Evolutionary conservation across 2,113 vertebrate genomes (phyloP).

Genomic region (Neodon shergylaensis): DNA sequence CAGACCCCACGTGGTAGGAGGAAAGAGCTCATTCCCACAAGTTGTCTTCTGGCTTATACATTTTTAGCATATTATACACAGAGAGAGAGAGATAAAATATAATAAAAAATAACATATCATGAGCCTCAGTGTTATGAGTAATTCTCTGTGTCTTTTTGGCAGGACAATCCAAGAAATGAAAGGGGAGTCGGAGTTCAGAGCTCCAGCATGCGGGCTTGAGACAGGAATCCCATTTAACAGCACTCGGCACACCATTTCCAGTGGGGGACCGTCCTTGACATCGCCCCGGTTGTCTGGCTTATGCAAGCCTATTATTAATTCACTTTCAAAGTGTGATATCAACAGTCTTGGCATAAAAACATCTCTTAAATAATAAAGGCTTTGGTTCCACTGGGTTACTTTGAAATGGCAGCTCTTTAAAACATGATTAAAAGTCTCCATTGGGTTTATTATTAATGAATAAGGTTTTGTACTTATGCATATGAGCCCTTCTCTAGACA

Average conservation of each 20-base stretch:
- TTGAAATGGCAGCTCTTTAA: slow-evolving; percentile 66
- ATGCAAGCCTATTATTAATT: slow-evolving; percentile 50
- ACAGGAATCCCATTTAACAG: slow-evolving; percentile 11
- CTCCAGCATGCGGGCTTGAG: background rate
- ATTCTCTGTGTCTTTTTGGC: slow-evolving; percentile 38
- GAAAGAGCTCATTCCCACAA: background rate
- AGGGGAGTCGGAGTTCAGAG: slow-evolving; percentile 50
- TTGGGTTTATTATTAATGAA: slow-evolving; percentile 69
- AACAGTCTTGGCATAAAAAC: slow-evolving; percentile 60
- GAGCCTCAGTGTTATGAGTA: background rate
- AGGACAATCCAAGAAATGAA: background rate
- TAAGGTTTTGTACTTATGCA: slow-evolving; percentile 73
- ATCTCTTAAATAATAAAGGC: slow-evolving; percentile 68
- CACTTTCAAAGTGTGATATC: slow-evolving; percentile 44
- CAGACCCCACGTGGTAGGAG: background rate
- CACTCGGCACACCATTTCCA: background rate
- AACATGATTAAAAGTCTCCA: slow-evolving; percentile 68
- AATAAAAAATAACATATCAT: background rate
- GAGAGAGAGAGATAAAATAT: background rate
- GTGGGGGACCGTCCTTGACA: background rate
- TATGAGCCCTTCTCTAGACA: slow-evolving; percentile 66
- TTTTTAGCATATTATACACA: background rate
- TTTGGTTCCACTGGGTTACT: slow-evolving; percentile 61
- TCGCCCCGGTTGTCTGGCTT: slow-evolving; percentile 14
- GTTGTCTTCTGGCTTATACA: background rate